These are phyloP conservation scores for Propithecus perrieri DNA, from an alignment of 2,797 vertebrate genomes.

Conservation along the genomic window DNA sequence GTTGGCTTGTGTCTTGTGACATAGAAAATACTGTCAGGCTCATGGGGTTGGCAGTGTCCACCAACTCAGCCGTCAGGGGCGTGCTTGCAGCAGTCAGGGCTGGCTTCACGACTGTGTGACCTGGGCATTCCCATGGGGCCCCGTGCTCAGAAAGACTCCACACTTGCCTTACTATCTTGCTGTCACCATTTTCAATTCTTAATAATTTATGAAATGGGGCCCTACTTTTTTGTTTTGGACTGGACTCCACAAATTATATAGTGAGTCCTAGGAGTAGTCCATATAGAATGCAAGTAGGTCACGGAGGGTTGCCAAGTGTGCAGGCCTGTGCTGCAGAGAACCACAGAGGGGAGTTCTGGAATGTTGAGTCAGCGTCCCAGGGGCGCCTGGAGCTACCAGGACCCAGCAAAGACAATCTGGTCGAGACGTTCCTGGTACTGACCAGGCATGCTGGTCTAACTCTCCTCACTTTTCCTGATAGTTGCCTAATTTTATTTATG, in stretches of 20 bases:
- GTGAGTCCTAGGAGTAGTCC: not conserved
- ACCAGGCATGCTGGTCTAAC: not conserved
- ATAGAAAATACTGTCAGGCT: too few relatives aligned
- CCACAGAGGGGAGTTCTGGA: not conserved
- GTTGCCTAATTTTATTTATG: not conserved
- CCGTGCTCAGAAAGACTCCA: not conserved
- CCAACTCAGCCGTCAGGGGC: not conserved
- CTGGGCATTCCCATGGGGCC: too few relatives aligned
- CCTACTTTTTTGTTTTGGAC: not conserved
- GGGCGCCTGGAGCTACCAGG: not conserved
- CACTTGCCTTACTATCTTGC: not conserved
- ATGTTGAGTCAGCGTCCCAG: conserved; percentile 5
- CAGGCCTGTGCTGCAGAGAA: not conserved
- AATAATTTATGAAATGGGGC: not conserved
- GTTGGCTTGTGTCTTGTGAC: not conserved
- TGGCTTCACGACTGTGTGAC: accelerated
- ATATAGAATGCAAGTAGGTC: not conserved
- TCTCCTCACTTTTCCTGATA: not conserved
- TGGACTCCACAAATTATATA: not conserved
- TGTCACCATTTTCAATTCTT: not conserved
- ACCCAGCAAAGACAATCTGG: not conserved
- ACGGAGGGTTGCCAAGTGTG: not conserved
- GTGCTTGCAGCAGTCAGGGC: too few relatives aligned
- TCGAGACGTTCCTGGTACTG: accelerated
- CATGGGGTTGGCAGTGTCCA: not conserved